These are phyloP conservation scores for Ctena decussata DNA, from an alignment of 2,888 invertebrate species.

Conservation along the genomic window DNA sequence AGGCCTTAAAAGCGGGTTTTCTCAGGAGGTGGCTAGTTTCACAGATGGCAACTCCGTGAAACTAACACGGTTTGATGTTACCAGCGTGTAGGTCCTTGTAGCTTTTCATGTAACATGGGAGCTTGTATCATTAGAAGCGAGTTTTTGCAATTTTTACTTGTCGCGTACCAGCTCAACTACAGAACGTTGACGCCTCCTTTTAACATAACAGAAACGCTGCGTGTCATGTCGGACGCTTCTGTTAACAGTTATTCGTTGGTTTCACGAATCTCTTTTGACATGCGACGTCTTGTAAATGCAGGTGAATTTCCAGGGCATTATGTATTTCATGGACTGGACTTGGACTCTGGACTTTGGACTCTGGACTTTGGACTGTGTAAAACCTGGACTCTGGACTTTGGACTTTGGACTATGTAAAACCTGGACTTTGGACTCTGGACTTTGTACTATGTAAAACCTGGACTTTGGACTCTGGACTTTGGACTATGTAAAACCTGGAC, in stretches of 20 bases:
- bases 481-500: no score
- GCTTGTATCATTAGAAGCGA: not conserved
- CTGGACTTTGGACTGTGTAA: not conserved
- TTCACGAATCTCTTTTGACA: no score
- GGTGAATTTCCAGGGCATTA: no score
- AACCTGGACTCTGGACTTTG: no score
- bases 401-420: no score
- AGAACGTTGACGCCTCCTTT: not conserved
- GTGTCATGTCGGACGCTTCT: not conserved
- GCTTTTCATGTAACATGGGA: not conserved
- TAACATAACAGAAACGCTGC: not conserved
- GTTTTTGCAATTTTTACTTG: slow-evolving; percentile 1
- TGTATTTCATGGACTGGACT: no score
- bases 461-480: no score
- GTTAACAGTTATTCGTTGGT: not conserved
- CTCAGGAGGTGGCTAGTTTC: not conserved
- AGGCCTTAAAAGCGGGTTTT: no score
- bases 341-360: no score
- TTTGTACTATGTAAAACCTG: no score
- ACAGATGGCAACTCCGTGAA: not conserved
- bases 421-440: no score
- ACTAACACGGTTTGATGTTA: not conserved
- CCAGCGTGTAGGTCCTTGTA: slow-evolving; percentile 6
- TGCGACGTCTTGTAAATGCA: no score
- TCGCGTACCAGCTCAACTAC: not conserved